phyloP scores from a whole-genome alignment of 2,797 vertebrate genomes.

The Falco novaeseelandiae region DNA sequence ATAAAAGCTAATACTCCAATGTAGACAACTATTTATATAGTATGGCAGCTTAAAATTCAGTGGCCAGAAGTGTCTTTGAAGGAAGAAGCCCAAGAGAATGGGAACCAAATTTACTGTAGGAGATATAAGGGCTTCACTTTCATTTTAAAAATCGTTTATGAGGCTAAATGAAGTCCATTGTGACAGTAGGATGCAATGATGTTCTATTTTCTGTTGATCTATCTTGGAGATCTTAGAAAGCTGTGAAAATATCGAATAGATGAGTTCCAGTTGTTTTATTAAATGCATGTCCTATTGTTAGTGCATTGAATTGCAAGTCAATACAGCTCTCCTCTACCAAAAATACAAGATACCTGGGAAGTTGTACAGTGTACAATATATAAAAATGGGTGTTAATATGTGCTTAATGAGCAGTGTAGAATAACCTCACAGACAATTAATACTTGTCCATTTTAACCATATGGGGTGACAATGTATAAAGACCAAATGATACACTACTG shows the following conservation, averaged over 20 bases:
- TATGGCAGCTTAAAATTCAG: not conserved
- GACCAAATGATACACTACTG: not conserved
- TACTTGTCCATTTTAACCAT: not conserved
- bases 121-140: not conserved
- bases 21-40: not conserved
- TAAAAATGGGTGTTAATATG: not conserved
- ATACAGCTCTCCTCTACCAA: not conserved
- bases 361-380: rapidly evolving
- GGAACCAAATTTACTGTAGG: not conserved
- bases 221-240: not conserved
- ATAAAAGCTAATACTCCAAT: not conserved
- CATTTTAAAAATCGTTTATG: not conserved
- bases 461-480: not conserved
- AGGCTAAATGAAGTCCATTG: not conserved
- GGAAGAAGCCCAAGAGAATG: not conserved
- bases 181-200: not conserved
- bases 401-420: not conserved
- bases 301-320: not conserved
- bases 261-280: not conserved
- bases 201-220: not conserved
- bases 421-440: not conserved
- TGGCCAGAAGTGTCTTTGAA: not conserved
- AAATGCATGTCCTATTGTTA: not conserved
- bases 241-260: not conserved
- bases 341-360: not conserved